Evolutionary conservation across 1,140 invertebrate species (phyloP).

Genomic region (Schlechtendalia chinensis): DNA sequence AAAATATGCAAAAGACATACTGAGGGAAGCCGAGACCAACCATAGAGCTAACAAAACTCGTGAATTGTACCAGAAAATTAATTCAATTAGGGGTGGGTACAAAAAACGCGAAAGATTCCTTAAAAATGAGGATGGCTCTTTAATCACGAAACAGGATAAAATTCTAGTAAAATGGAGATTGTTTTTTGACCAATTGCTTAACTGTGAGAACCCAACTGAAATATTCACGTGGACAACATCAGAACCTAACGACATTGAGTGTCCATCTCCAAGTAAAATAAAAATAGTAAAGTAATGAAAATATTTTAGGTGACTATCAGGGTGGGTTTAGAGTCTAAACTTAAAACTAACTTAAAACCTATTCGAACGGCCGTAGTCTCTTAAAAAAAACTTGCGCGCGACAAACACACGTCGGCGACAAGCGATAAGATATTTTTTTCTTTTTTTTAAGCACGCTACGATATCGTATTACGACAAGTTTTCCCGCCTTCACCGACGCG

Average conservation of each 20-base stretch:
- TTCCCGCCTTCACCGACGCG: too few species aligned
- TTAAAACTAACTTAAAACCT: too few species aligned
- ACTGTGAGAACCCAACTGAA: neutral
- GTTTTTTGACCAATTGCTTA: constrained; percentile 5
- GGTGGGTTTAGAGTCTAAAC: too few species aligned
- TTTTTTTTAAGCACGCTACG: too few species aligned
- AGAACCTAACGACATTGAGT: constrained; percentile 8
- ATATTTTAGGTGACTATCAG: too few species aligned
- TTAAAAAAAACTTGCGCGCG: too few species aligned
- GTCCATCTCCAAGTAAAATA: neutral
- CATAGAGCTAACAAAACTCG: neutral
- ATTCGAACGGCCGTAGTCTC: too few species aligned
- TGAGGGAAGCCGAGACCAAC: neutral
- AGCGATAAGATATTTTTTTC: too few species aligned
- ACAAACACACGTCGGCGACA: too few species aligned
- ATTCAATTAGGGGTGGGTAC: constrained; percentile 2
- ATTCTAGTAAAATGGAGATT: constrained; percentile 17
- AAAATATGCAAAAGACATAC: neutral
- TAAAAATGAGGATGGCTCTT: constrained; percentile 18
- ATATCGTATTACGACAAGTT: too few species aligned
- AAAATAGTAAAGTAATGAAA: neutral
- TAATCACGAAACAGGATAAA: neutral
- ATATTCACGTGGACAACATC: neutral
- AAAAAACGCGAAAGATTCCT: constrained; percentile 19
- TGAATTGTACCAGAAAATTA: neutral